Percentiles rank a stretch among this genome's conserved stretches.
Evolutionary conservation across 1,140 invertebrate species (phyloP).

Genomic region (Papilio aristodemus): DNA sequence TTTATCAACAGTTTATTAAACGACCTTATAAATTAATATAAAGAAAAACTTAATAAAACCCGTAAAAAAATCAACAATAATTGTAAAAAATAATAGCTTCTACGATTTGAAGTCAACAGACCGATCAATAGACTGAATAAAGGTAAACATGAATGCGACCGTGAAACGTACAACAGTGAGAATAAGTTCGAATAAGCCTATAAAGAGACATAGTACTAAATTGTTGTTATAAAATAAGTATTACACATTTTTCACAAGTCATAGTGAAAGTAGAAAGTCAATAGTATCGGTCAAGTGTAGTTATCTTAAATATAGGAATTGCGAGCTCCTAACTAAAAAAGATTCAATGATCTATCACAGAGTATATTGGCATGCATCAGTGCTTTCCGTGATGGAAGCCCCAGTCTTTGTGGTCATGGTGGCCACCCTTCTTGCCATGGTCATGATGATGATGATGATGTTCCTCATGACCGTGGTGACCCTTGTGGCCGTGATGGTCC

Average conservation of each 20-base stretch:
- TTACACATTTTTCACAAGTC: conserved; percentile 20
- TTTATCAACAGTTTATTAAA: conserved; percentile 35
- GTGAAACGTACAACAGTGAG: conserved; percentile 21
- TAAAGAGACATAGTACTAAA: background rate
- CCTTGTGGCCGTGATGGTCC: conserved; percentile 65
- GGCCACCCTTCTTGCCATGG: conserved; percentile 70
- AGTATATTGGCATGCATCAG: conserved; percentile 47
- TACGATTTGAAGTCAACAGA: conserved; percentile 22
- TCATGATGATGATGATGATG: conserved; percentile 69
- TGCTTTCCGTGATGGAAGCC: conserved; percentile 75
- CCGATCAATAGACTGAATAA: conserved; percentile 11
- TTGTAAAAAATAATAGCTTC: conserved; percentile 34
- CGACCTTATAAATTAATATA: conserved; percentile 38
- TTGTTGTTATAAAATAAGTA: conserved; percentile 6
- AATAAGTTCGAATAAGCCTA: conserved; percentile 8
- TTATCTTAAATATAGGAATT: conserved; percentile 13
- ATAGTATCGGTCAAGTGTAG: background rate
- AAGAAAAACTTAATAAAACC: conserved; percentile 50
- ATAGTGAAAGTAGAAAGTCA: conserved; percentile 7
- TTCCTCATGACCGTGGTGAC: conserved; percentile 70
- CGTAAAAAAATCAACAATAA: conserved; percentile 42
- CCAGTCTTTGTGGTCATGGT: conserved; percentile 69
- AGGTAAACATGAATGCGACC: conserved; percentile 3
- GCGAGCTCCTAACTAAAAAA: conserved; percentile 36
- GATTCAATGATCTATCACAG: conserved; percentile 60